Evolutionary conservation across 2,888 invertebrate species (phyloP), one percentile per base, ranked within the genome.

Genomic region (Anthrax anthrax): DNA sequence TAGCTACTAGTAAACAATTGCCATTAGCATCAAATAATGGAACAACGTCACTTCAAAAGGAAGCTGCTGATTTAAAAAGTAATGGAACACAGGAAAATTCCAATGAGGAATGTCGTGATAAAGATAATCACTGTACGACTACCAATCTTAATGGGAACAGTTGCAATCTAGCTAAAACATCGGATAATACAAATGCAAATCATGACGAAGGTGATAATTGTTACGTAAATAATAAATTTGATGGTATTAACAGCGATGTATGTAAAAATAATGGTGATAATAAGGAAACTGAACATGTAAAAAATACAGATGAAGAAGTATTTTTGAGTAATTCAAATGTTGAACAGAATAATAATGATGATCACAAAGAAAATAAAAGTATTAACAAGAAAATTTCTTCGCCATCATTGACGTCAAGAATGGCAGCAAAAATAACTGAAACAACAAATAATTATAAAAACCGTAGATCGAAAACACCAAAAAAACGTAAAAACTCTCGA

Each of bases 341-440:
- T 4, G 18, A 27, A 14, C 12, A 37, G 13, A 8, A 37, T 29
- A 37, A 37, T 18, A 29, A 39, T 29, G 18, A 39, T 27, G 18
- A 37, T 32, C 17, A 42, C 5, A 38, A 38, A n/a, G 18, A 38
- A 12, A 1, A 32, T 5, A 51, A 45, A 13, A 39, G 42, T 4
- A 18, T 39, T n/a, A 50, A 49, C 44, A 49, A n/a, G 46, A 52
- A 36, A 46, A 52, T 41, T 51, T 52, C 48, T 48, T 61, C 62
- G 50, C 61, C 62, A 55, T 62, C 62, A 54, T 57, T 64, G 47
- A 62, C 62, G n/a, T 63, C 63, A 47, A 58, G 64, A 57, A 60
- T 64, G 48, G 64, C 63, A 42, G 64, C 63, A 36, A 63, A 63
- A 57, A 60, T 64, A 42, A 61, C 59, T 44, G 62, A 62, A 50